Base-by-base conservation (phyloP, 2,113 vertebrate species). In the Macaca nemestrina region DNA sequence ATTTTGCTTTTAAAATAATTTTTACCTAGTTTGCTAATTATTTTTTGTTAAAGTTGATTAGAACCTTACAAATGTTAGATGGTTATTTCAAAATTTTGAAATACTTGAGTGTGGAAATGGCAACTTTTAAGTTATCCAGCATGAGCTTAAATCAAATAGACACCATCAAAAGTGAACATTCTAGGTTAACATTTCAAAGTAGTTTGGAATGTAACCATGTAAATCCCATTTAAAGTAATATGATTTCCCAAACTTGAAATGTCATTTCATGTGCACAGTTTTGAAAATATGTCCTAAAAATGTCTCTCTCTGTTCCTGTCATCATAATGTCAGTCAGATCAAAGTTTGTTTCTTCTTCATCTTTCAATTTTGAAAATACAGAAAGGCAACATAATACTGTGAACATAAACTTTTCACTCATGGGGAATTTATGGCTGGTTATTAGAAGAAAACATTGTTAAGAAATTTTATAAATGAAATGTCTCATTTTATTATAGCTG, bases 141-240 rank as follows among this genome's bases (percentile, higher is more conserved):
- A 30, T 93, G 50, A 94, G 50, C 14, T 61, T 84, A 95, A 90
- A n/a, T 91, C 61, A 95, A 75, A 94, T 35, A 83, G 95, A 90
- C 70, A 57, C 6, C 52, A 94, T 91, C 57, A 94, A 89, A 90
- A 50, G 75, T 85, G 81, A 88, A 86, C 38, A 86, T 93, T 87
- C 73, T 97, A 76, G 82, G 79, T 92, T 96, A 96, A 90, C 95
- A 86, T 98, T 98, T 97, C 96, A 95, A 97, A 97, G 97, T 40
- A 52, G 61, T 80, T 97, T 91, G 90, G 38, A 96, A 91, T 75
- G 38, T 92, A 92, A 89, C 80, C 90, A 86, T 91, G 55, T 89
- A 96, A 96, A 97, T 95, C 81, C 84, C 72, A 93, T 86, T 96
- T 96, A 48, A 90, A 94, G 89, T 93, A 96, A 97, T 87, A 43